Conservation (phyloP, 2,888 invertebrate genomes). For the Macrosoma leucophasiata region DNA sequence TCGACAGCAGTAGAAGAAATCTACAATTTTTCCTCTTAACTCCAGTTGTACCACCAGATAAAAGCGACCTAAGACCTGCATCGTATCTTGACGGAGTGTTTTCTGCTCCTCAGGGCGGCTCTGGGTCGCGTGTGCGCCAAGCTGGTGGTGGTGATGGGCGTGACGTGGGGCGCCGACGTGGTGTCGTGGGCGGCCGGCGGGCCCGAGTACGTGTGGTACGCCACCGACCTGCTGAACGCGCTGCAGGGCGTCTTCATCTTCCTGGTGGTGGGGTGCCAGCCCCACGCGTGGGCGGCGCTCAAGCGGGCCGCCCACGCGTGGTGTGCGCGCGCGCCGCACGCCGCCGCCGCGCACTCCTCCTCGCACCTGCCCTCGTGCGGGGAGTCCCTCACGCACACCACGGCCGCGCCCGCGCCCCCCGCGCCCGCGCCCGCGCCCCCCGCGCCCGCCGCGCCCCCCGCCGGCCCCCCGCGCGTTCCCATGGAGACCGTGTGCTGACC, state of each 20-base stretch:
- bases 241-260: constrained; percentile 93
- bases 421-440: constrained; percentile 74
- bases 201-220: constrained; percentile 87
- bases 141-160: constrained; percentile 80
- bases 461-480: constrained; percentile 68
- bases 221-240: constrained; percentile 89
- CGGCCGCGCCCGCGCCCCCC: constrained; percentile 81
- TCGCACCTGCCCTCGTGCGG: constrained; percentile 89
- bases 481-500: constrained; percentile 79
- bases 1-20: too few species aligned
- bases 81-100: too few species aligned
- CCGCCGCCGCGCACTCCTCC: constrained; percentile 79
- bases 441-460: constrained; percentile 66
- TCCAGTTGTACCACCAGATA: too few species aligned
- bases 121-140: constrained; percentile 90
- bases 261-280: constrained; percentile 91
- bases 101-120: constrained; percentile 85
- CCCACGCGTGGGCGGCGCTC: constrained; percentile 79
- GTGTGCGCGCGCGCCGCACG: constrained; percentile 66
- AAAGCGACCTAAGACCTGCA: too few species aligned
- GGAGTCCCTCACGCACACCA: constrained; percentile 83
- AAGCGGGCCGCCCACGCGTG: constrained; percentile 45
- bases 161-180: constrained; percentile 82
- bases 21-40: too few species aligned
- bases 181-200: constrained; percentile 90